These are phyloP conservation scores for Macaca nemestrina DNA, from an alignment of 2,113 vertebrate genomes.

Conservation along the genomic window DNA sequence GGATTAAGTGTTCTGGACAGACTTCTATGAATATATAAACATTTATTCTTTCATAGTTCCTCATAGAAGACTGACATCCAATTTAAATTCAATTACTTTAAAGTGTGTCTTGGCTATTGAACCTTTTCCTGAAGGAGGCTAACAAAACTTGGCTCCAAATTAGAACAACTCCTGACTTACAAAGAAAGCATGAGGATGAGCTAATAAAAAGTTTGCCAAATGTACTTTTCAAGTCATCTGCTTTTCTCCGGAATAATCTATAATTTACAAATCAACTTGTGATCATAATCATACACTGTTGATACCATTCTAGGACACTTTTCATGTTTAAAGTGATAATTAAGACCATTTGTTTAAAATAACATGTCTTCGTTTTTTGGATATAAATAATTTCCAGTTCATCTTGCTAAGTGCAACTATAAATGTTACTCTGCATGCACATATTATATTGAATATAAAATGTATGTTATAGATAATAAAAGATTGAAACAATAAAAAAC, in stretches of 20 bases:
- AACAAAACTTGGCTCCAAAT: constrained; percentile 13
- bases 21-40: background rate
- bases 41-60: background rate
- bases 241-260: constrained; percentile 3
- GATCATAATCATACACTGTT: background rate
- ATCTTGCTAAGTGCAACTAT: background rate
- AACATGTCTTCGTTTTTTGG: background rate
- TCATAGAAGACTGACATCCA: constrained; percentile 18
- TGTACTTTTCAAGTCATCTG: background rate
- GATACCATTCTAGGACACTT: background rate
- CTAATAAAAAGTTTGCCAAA: constrained; percentile 37
- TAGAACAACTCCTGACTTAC: constrained; percentile 43
- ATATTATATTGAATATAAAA: background rate
- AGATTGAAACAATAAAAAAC: background rate
- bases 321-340: background rate
- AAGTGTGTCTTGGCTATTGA: constrained; percentile 38
- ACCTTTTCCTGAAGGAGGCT: constrained; percentile 11
- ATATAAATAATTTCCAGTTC: background rate
- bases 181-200: background rate
- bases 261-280: constrained; percentile 1
- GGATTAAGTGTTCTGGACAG: background rate
- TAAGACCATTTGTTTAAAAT: background rate
- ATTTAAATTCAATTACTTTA: constrained; percentile 55
- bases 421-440: background rate
- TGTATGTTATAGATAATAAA: background rate